Evolutionary conservation across 2,797 vertebrate genomes (phyloP).

Genomic region (Arctocebus calabarensis): DNA sequence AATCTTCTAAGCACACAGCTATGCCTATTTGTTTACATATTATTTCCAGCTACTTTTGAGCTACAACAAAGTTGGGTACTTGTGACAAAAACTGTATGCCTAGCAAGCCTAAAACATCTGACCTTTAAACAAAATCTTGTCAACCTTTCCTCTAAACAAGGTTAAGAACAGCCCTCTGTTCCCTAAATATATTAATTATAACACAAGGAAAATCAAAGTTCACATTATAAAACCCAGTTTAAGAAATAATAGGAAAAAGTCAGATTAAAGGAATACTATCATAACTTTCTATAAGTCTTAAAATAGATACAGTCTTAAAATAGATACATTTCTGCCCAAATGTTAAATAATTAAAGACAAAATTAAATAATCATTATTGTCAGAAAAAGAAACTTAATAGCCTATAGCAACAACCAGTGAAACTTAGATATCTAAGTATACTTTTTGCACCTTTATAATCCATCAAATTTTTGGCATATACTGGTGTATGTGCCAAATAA

Average conservation of each 20-base stretch:
- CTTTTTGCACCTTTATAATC: not conserved
- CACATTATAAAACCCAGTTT: constrained; percentile 15
- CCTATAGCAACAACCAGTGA: not conserved
- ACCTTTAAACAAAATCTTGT: not conserved
- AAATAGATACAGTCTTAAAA: not conserved
- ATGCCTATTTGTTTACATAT: not conserved
- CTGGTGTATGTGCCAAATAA: not conserved
- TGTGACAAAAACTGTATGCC: not conserved
- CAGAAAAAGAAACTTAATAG: constrained; percentile 20
- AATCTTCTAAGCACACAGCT: not conserved
- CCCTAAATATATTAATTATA: no score
- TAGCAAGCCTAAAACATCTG: not conserved
- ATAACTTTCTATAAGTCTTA: not conserved
- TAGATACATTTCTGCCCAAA: constrained; percentile 33
- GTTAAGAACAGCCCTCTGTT: no score
- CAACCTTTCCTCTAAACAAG: no score
- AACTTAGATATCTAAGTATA: constrained; percentile 23
- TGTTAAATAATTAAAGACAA: constrained; percentile 37
- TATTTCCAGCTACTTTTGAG: not conserved
- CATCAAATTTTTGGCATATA: not conserved
- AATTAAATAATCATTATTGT: constrained; percentile 40
- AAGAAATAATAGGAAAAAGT: constrained; percentile 49
- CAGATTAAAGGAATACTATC: constrained; percentile 3
- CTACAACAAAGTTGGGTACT: not conserved
- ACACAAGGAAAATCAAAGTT: constrained; percentile 14